A percentile compares a stretch with the other conserved stretches of the same genome.
phyloP scores from a whole-genome alignment of 2,888 invertebrate genomes.

The Willowsia nigromaculata region DNA sequence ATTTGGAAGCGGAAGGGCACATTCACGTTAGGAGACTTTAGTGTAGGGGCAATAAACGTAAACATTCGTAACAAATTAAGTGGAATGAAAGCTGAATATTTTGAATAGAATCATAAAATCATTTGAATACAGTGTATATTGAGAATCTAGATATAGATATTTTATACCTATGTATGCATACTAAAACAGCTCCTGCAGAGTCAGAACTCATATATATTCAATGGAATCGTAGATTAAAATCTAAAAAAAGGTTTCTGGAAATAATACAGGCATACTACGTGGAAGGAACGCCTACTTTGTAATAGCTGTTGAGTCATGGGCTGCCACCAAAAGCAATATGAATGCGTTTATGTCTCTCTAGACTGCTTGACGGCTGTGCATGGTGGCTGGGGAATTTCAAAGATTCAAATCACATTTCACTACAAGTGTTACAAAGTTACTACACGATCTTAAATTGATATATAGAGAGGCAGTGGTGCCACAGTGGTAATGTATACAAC shows the following conservation, averaged over 20 bases:
- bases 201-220: background rate
- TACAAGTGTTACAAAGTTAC: constrained; percentile 28
- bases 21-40: background rate
- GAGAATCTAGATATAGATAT: too few species aligned
- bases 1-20: constrained; percentile 1
- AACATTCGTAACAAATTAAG: constrained; percentile 33
- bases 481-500: background rate
- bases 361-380: background rate
- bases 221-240: too few species aligned
- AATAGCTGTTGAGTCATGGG: background rate
- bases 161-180: too few species aligned
- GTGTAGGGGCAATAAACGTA: background rate
- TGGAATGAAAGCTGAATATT: constrained; percentile 36
- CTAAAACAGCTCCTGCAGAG: too few species aligned
- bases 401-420: constrained; percentile 64
- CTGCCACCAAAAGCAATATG: background rate
- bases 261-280: too few species aligned
- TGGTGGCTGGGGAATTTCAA: constrained; percentile 45
- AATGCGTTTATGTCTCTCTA: background rate
- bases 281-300: too few species aligned
- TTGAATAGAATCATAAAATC: too few species aligned
- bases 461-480: background rate
- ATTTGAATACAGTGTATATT: too few species aligned
- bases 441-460: constrained; percentile 32
- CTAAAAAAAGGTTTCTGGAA: too few species aligned